These are phyloP conservation scores for Agraylea sexmaculata DNA, from an alignment of 1,140 invertebrate genomes.

Conservation along the genomic window DNA sequence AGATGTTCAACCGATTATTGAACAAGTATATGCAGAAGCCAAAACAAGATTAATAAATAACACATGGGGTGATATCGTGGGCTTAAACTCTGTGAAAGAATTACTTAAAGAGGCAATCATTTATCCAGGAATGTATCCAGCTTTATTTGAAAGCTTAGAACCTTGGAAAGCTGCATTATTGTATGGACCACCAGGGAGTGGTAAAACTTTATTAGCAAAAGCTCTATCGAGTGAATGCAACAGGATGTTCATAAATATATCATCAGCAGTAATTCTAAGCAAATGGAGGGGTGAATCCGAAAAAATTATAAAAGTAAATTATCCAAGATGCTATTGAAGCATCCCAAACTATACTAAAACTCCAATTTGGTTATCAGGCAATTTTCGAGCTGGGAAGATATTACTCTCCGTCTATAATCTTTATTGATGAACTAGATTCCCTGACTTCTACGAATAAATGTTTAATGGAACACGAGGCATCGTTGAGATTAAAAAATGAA, in stretches of 20 bases:
- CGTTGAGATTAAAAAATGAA: constrained; percentile 83
- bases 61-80: constrained; percentile 62
- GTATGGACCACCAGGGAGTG: constrained; percentile 75
- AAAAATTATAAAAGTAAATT: constrained; percentile 74
- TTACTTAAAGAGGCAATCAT: constrained; percentile 82
- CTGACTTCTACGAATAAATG: constrained; percentile 60
- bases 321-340: no score
- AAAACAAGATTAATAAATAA: constrained; percentile 32
- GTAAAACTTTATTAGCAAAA: constrained; percentile 82
- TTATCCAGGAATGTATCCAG: constrained; percentile 75
- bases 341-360: no score
- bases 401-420: constrained; percentile 87
- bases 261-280: constrained; percentile 75
- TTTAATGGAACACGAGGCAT: constrained; percentile 79
- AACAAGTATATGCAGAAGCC: constrained; percentile 38
- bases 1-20: constrained; percentile 28
- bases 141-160: constrained; percentile 65
- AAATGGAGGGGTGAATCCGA: constrained; percentile 95
- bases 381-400: constrained; percentile 82
- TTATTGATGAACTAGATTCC: constrained; percentile 93
- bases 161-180: constrained; percentile 79
- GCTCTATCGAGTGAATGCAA: constrained; percentile 74
- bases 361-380: no score
- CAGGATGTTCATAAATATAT: constrained; percentile 84
- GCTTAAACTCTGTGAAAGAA: constrained; percentile 67